phyloP scores from a whole-genome alignment of 2,113 vertebrate genomes.

The Pavo muticus region DNA sequence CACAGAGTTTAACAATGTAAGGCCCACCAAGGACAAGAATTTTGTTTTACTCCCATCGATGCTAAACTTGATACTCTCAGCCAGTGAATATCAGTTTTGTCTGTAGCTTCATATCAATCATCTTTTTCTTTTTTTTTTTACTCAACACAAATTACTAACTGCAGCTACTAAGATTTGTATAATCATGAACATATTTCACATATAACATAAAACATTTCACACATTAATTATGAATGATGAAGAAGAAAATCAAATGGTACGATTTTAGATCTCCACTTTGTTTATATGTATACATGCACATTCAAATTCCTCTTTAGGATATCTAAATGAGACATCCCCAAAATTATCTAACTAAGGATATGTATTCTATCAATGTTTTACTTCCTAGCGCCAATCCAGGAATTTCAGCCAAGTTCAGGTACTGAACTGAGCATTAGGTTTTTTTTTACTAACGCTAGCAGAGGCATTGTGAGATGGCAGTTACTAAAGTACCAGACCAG shows the following conservation, averaged over 20 bases:
- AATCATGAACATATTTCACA: not conserved
- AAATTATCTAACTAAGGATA: not conserved
- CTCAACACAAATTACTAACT: not conserved
- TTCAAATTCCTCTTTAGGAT: not conserved
- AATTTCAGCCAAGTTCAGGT: not conserved
- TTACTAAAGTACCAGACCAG: not conserved
- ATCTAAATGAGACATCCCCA: not conserved
- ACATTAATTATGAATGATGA: not conserved
- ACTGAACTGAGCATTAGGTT: not conserved
- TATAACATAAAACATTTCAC: not conserved
- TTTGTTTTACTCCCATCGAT: not conserved
- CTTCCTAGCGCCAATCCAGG: not conserved
- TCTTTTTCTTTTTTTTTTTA: fast-evolving
- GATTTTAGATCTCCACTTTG: not conserved
- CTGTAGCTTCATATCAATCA: not conserved
- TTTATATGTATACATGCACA: not conserved
- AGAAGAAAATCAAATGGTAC: not conserved
- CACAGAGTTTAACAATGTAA: not conserved
- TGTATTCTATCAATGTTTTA: not conserved
- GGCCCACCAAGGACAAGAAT: not conserved
- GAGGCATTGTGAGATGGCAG: not conserved
- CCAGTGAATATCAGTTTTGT: not conserved
- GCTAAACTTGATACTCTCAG: not conserved
- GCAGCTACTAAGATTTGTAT: not conserved
- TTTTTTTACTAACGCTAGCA: conserved; percentile 4